phyloP scores from a whole-genome alignment of 2,888 invertebrate species.

The Sisyra terminalis region DNA sequence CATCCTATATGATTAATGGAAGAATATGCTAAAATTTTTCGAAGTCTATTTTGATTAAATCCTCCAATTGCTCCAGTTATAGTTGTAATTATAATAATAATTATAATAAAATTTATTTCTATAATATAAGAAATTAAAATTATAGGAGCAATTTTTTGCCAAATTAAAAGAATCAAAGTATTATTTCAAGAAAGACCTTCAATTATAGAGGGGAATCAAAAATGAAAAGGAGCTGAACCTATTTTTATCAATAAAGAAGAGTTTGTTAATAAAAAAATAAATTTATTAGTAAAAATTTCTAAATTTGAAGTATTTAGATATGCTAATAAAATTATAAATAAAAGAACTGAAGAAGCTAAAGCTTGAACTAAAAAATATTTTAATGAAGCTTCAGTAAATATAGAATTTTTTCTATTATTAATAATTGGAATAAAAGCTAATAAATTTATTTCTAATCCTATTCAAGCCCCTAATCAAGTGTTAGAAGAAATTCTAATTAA shows the following conservation, averaged over 20 bases:
- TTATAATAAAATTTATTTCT: slow-evolving; percentile 29
- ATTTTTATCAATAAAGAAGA: slow-evolving; percentile 33
- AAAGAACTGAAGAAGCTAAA: slow-evolving; percentile 35
- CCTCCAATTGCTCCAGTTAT: slow-evolving; percentile 32
- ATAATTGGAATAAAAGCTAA: slow-evolving; percentile 42
- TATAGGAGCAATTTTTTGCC: slow-evolving; percentile 48
- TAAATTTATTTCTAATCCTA: slow-evolving; percentile 46
- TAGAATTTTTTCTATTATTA: slow-evolving; percentile 30
- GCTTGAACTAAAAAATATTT: slow-evolving; percentile 41
- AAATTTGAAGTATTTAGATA: no score
- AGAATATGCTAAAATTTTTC: no score
- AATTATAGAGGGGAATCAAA: no score
- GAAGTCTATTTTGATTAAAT: no score
- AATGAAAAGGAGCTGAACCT: slow-evolving; percentile 39
- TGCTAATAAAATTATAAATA: slow-evolving; percentile 23
- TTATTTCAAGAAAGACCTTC: slow-evolving; percentile 40
- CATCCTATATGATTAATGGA: no score
- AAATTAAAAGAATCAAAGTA: slow-evolving; percentile 36
- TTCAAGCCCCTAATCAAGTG: slow-evolving; percentile 34
- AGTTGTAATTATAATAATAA: slow-evolving; percentile 29
- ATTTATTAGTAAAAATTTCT: no score
- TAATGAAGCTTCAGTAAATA: no score
- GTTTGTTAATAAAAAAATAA: slow-evolving; percentile 15
- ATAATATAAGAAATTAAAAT: no score
- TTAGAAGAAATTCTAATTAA: slow-evolving; percentile 32